Evolutionary conservation across 2,113 vertebrate species (phyloP), one percentile per base, ranked within the genome.

Genomic region (Coreoperca whiteheadi): DNA sequence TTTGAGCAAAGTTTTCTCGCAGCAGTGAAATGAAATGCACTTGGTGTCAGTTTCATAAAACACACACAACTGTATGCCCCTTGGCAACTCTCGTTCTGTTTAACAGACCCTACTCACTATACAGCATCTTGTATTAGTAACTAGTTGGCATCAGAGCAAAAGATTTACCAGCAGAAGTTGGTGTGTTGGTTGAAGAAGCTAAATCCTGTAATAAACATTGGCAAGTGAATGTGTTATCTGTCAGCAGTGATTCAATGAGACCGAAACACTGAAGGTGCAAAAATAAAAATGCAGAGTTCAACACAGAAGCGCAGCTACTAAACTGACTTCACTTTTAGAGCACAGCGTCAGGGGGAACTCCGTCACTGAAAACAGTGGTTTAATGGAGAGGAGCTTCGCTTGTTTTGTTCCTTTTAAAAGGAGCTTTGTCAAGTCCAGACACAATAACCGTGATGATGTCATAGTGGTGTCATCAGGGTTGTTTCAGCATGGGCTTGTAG

Each of bases 161-260:
- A 39, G 34, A 70, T 54, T 60, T 71, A 77, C 63, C 76, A 56
- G 73, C 63, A 83, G 43, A 64, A 83, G 69, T 77, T 61, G 32
- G 53, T 84, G 51, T 68, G 39, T 65, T 60, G 70, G 53, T 82
- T 61, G 11, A 68, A 68, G 21, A 54, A 70, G 59, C 66, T 64
- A 87, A 68, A 78, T 82, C 77, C 70, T 67, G 53, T 70, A 78
- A 78, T 65, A 84, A 75, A 78, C 59, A 79, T 68, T 87, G 81
- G 70, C 84, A 51, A 79, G 59, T 61, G 60, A 57, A 43, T 1
- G 48, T 67, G 74, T 76, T 48, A 60, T 51, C 54, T 79, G 70
- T 84, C 84, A 72, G 75, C 60, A 43, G 59, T 57, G 77, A 79
- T 74, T 82, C 50, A 72, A 68, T 28, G 71, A 79, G 68, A 77